Conservation (phyloP, 2,797 vertebrate genomes). For the Cercopithecus neglectus region DNA sequence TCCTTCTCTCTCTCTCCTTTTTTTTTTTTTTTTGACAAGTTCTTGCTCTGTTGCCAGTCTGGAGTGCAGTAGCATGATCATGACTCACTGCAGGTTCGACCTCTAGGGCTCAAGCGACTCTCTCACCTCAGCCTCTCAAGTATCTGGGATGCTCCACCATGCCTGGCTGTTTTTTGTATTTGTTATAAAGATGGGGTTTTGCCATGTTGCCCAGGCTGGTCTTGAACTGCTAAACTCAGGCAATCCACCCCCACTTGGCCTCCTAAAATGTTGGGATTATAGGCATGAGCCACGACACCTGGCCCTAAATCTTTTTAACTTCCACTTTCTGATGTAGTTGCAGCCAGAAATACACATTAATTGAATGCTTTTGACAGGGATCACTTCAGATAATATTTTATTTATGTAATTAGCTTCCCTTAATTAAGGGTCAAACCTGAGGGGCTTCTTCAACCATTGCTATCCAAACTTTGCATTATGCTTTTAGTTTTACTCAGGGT, state of each 20-base stretch:
- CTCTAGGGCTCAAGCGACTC: neutral
- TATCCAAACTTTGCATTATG: neutral
- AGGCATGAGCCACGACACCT: neutral
- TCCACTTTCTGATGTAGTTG: constrained; percentile 33
- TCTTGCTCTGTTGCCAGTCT: neutral
- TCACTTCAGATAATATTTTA: constrained; percentile 66
- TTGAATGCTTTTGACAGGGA: constrained; percentile 63
- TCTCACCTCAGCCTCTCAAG: neutral
- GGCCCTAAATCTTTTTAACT: constrained; percentile 5
- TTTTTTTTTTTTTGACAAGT: neutral
- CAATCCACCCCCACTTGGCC: neutral
- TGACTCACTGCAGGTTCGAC: neutral
- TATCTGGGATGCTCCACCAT: neutral
- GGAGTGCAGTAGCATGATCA: neutral
- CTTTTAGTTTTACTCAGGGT: constrained; percentile 19
- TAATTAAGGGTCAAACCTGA: constrained; percentile 70
- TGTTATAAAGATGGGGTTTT: neutral
- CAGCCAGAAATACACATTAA: constrained; percentile 45
- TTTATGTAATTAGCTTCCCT: constrained; percentile 70
- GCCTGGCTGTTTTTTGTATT: neutral
- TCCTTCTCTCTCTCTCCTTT: too few species aligned
- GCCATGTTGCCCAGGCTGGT: neutral
- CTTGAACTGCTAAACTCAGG: neutral
- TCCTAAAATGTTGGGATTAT: neutral
- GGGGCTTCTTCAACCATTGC: constrained; percentile 32